Conservation (phyloP, 2,797 vertebrate species). For the Remorina albescens region DNA sequence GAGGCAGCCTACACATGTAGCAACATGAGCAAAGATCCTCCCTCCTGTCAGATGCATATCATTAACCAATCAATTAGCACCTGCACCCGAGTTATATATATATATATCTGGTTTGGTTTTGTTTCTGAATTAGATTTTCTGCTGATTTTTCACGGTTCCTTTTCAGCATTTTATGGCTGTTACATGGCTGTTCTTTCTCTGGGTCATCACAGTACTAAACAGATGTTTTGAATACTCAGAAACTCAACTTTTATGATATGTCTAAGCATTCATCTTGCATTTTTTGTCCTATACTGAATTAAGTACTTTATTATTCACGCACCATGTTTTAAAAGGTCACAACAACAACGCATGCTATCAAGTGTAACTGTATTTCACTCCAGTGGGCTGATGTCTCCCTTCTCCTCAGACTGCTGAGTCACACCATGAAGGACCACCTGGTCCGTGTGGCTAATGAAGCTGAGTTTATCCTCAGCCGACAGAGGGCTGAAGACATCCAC, state of each 20-base stretch:
- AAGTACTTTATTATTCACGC: neutral
- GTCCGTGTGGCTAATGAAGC: slow-evolving; percentile 98
- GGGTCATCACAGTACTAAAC: slow-evolving; percentile 33
- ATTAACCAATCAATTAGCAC: slow-evolving; percentile 87
- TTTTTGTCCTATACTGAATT: neutral
- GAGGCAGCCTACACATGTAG: slow-evolving; percentile 76
- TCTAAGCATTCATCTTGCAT: neutral
- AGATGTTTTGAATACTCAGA: slow-evolving; percentile 44
- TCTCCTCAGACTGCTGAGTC: slow-evolving; percentile 91
- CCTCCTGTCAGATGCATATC: slow-evolving; percentile 85
- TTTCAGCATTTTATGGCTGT: slow-evolving; percentile 69
- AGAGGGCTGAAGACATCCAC: slow-evolving; percentile 97
- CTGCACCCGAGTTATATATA: slow-evolving; percentile 45
- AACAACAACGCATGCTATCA: neutral
- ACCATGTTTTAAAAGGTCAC: neutral
- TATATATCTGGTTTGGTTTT: slow-evolving; percentile 52
- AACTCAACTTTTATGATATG: slow-evolving; percentile 29
- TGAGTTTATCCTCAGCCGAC: slow-evolving; percentile 96
- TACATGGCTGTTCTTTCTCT: slow-evolving; percentile 60
- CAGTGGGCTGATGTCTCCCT: slow-evolving; percentile 30
- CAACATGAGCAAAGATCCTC: slow-evolving; percentile 75
- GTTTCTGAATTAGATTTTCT: slow-evolving; percentile 81
- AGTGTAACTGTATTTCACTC: slow-evolving; percentile 1
- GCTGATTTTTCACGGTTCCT: slow-evolving; percentile 72
- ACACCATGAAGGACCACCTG: slow-evolving; percentile 99